Percentiles rank a stretch among this genome's conserved stretches.
These are phyloP conservation scores for Platycercus adscitus DNA, from an alignment of 2,113 vertebrate genomes.

Conservation along the genomic window DNA sequence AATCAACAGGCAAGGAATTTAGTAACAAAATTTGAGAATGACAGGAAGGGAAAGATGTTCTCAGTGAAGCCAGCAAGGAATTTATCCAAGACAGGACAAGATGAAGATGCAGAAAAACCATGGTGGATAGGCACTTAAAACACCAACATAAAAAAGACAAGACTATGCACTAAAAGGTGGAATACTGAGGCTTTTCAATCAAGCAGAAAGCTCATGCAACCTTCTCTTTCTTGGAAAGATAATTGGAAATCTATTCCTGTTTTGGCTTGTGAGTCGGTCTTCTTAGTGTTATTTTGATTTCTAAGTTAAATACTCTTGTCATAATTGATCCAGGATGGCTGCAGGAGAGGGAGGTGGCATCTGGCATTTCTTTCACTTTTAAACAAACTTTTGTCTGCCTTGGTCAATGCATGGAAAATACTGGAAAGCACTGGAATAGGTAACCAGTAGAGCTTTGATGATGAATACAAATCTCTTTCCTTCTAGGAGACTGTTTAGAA, in stretches of 20 bases:
- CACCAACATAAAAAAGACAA: background rate
- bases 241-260: background rate
- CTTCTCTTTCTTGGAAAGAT: background rate
- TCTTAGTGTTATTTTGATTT: background rate
- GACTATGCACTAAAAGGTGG: background rate
- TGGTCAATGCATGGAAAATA: background rate
- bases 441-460: background rate
- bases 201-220: background rate
- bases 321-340: background rate
- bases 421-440: background rate
- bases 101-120: background rate
- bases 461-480: background rate
- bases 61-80: background rate
- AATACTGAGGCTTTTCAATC: background rate
- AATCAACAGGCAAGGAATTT: background rate
- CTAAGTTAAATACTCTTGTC: background rate
- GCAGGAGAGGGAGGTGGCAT: background rate
- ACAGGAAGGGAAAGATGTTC: background rate
- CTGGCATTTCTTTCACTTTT: background rate
- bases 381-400: background rate
- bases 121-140: background rate
- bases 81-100: background rate
- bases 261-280: background rate
- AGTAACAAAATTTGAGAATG: background rate
- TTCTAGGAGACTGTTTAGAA: background rate